Evolutionary conservation across 2,888 invertebrate species (phyloP).

Genomic region (Tuberolachnus salignus): DNA sequence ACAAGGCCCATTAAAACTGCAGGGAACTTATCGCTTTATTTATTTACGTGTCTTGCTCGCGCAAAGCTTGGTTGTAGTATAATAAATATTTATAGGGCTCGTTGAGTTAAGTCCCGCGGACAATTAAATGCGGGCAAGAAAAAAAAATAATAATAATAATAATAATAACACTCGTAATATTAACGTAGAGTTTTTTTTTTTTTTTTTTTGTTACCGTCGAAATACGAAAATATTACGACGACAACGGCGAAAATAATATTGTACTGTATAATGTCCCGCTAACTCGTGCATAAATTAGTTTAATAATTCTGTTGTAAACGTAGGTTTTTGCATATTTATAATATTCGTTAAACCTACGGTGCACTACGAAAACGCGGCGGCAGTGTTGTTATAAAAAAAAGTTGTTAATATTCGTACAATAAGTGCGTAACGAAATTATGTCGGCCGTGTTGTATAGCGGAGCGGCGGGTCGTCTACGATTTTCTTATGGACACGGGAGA

Average conservation of each 20-base stretch:
- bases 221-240: background rate
- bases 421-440: too few species aligned
- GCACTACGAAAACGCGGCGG: background rate
- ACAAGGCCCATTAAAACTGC: too few species aligned
- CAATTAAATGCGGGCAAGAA: background rate
- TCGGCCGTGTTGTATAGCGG: too few species aligned
- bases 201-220: background rate
- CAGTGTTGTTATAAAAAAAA: background rate
- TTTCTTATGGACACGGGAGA: too few species aligned
- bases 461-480: too few species aligned
- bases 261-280: too few species aligned
- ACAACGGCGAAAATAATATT: background rate
- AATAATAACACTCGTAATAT: too few species aligned
- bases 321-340: background rate
- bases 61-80: background rate
- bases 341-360: background rate
- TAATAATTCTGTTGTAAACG: background rate
- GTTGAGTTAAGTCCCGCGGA: background rate
- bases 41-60: too few species aligned
- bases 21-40: too few species aligned
- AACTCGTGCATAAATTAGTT: slow-evolving; percentile 7
- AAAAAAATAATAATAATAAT: too few species aligned
- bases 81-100: background rate
- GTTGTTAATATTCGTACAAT: background rate
- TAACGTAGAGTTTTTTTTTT: background rate